phyloP scores from a whole-genome alignment of 2,888 invertebrate species.

The Palloptera scutellata region DNA sequence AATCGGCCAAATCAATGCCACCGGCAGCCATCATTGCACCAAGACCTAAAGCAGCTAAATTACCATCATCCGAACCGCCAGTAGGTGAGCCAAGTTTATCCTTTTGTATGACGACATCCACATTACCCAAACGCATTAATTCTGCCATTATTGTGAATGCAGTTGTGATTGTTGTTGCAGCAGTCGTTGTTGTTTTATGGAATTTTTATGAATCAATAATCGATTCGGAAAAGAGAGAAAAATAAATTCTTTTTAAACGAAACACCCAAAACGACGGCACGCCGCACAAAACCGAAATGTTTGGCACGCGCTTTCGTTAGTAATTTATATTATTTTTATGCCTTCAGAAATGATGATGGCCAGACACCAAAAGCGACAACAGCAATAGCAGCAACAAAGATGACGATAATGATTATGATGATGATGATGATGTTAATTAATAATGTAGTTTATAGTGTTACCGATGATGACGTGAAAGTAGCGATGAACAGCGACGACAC shows the following conservation, averaged over 20 bases:
- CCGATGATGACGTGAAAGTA: too few species aligned
- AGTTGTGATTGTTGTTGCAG: background rate
- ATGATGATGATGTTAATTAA: background rate
- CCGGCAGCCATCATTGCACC: slow-evolving; percentile 65
- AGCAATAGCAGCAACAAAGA: background rate
- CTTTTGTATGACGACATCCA: slow-evolving; percentile 72
- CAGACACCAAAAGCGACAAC: background rate
- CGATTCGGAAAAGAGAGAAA: background rate
- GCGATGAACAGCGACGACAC: too few species aligned
- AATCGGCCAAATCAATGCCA: slow-evolving; percentile 68
- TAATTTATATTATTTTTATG: too few species aligned
- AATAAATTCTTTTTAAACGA: background rate
- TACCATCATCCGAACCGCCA: slow-evolving; percentile 86
- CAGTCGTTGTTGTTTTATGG: background rate
- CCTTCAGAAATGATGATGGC: background rate
- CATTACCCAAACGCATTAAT: slow-evolving; percentile 75
- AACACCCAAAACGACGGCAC: background rate
- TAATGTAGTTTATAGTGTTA: background rate
- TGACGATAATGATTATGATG: background rate
- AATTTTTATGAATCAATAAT: too few species aligned
- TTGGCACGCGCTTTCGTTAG: background rate
- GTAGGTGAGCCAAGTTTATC: slow-evolving; percentile 84
- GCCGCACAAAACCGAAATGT: background rate
- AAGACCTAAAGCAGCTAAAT: slow-evolving; percentile 61
- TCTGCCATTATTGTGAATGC: slow-evolving; percentile 69